Conservation (phyloP, 2,797 vertebrate genomes). For the Chiropotes sagulatus region DNA sequence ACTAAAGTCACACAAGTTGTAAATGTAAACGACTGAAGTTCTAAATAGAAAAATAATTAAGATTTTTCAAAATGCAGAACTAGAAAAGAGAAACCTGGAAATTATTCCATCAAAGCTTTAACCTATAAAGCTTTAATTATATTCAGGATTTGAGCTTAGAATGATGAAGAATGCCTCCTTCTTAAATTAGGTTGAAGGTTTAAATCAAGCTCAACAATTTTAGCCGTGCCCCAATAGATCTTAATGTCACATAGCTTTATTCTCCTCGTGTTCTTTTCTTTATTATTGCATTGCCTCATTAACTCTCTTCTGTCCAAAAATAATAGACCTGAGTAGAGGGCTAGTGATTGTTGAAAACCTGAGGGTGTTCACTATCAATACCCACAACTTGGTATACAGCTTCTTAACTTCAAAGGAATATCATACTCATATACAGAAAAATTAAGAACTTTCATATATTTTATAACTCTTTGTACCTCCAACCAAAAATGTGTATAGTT, state of each 20-base stretch:
- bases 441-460: not conserved
- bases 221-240: not conserved
- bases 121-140: not conserved
- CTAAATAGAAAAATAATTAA: not conserved
- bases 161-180: conserved; percentile 21
- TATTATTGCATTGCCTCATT: not conserved
- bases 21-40: not conserved
- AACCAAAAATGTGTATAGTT: not conserved
- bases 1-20: not conserved
- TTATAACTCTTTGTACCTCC: not conserved
- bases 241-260: not conserved
- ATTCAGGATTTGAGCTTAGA: not conserved
- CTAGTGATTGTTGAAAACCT: not conserved
- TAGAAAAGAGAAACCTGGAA: conserved; percentile 30
- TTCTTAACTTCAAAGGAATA: not conserved
- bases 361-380: not conserved
- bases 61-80: not conserved
- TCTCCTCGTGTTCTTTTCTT: not conserved
- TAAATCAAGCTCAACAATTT: conserved; percentile 24
- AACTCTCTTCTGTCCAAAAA: not conserved
- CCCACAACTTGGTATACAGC: not conserved
- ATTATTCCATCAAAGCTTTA: not conserved
- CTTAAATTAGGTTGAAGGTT: conserved; percentile 29
- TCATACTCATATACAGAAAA: not conserved
- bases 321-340: not conserved